Percentiles rank a stretch among this genome's conserved stretches.
These are phyloP conservation scores for Anhinga anhinga DNA, from an alignment of 2,113 vertebrate species.

Conservation along the genomic window DNA sequence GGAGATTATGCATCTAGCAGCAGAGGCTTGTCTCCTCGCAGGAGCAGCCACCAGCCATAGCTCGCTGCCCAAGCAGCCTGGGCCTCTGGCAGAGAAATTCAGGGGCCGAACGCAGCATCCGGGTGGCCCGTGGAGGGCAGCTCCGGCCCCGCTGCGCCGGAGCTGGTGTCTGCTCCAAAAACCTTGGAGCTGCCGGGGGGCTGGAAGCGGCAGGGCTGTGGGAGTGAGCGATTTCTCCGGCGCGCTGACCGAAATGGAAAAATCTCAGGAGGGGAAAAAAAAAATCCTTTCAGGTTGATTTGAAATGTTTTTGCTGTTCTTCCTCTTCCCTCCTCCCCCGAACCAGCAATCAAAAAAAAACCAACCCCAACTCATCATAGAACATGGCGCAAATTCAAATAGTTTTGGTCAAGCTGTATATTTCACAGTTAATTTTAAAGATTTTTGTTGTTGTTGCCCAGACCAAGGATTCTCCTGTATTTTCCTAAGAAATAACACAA, in stretches of 20 bases:
- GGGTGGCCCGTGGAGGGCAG: not conserved
- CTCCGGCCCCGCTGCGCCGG: fast-evolving
- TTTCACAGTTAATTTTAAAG: not conserved
- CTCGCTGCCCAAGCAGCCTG: fast-evolving
- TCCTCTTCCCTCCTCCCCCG: not conserved
- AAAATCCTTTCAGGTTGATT: not conserved
- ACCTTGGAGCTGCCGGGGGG: not conserved
- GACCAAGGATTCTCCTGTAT: not conserved
- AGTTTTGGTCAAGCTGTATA: not conserved
- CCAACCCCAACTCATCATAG: not conserved
- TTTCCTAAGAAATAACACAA: not conserved
- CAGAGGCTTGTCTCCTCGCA: not conserved
- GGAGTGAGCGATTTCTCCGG: fast-evolving
- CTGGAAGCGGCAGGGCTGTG: not conserved
- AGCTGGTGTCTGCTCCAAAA: not conserved
- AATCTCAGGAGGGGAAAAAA: not conserved
- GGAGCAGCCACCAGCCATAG: not conserved
- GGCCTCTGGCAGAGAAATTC: not conserved
- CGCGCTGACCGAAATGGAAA: fast-evolving
- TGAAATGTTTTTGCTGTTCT: not conserved
- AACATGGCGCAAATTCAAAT: not conserved
- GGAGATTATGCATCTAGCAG: conserved; percentile 33
- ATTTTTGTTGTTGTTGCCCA: not conserved
- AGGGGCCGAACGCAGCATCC: fast-evolving
- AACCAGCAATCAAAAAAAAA: not conserved